A percentile compares a stretch with the other conserved stretches of the same genome.
Evolutionary conservation across 1,140 invertebrate species (phyloP).

Genomic region (Rhopalosiphum padi): DNA sequence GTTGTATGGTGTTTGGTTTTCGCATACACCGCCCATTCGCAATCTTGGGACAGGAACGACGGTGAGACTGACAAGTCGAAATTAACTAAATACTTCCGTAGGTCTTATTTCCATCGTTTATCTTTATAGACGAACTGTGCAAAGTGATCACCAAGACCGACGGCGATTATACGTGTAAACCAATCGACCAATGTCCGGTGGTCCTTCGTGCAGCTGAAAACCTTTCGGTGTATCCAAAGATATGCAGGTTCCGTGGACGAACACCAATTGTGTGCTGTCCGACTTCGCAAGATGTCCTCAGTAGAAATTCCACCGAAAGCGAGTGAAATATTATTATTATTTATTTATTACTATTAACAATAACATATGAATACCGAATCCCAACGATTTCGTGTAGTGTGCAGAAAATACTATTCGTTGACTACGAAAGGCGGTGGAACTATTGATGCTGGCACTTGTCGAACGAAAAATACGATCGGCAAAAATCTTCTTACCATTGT

Average conservation of each 20-base stretch:
- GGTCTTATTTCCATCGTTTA: not conserved
- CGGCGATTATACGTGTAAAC: not conserved
- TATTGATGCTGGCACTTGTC: not conserved
- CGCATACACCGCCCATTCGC: not conserved
- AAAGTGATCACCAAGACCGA: not conserved
- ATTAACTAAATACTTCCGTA: not conserved
- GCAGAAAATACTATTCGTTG: constrained; percentile 27
- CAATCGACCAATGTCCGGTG: constrained; percentile 12
- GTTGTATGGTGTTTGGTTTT: not conserved
- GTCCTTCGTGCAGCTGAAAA: not conserved
- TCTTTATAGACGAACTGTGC: constrained; percentile 7
- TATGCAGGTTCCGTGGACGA: constrained; percentile 4
- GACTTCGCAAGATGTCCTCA: not conserved
- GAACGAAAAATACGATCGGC: not conserved
- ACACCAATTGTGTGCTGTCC: constrained; percentile 31
- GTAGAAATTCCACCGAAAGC: not conserved
- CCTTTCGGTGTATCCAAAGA: not conserved
- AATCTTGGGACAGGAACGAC: not conserved
- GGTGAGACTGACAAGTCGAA: not conserved
- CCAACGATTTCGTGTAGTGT: not conserved
- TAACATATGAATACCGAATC: not conserved
- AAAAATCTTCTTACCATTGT: constrained; percentile 63
- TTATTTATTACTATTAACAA: not conserved
- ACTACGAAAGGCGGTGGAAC: not conserved
- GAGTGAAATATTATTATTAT: constrained; percentile 13